These are phyloP conservation scores for Bugulina stolonifera DNA, from an alignment of 2,888 invertebrate species.

Conservation along the genomic window DNA sequence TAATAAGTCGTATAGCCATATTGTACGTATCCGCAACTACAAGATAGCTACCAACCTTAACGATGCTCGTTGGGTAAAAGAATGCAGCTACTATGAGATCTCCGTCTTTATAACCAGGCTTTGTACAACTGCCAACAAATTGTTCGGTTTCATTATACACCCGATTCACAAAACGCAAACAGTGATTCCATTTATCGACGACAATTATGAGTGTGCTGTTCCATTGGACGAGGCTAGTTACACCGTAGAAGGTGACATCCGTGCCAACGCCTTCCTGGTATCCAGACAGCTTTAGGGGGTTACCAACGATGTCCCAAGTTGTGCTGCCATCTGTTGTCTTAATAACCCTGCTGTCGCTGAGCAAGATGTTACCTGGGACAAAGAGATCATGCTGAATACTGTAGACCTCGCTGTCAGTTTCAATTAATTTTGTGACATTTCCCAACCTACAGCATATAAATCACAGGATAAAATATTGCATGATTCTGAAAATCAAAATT, in stretches of 20 bases:
- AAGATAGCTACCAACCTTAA: background rate
- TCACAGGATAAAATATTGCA: no score
- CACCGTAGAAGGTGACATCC: background rate
- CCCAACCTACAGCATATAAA: no score
- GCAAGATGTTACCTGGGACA: background rate
- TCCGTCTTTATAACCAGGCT: background rate
- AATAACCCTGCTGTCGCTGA: background rate
- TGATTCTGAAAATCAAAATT: no score
- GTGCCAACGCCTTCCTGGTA: background rate
- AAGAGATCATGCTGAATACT: background rate
- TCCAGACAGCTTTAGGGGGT: background rate
- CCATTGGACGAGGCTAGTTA: background rate
- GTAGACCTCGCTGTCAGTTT: constrained; percentile 6
- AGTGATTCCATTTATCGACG: constrained; percentile 19
- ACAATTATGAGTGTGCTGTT: background rate
- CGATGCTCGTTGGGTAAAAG: background rate
- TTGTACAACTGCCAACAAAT: background rate
- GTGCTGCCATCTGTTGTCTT: background rate
- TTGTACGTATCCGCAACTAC: background rate
- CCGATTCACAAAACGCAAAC: background rate
- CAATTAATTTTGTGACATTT: background rate
- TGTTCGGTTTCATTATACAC: background rate
- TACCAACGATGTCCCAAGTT: constrained; percentile 9
- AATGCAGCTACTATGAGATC: background rate
- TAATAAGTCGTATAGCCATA: background rate